A percentile compares a stretch with the other conserved stretches of the same genome.
phyloP scores from a whole-genome alignment of 2,888 invertebrate species.

The Gnatocerus cornutus region DNA sequence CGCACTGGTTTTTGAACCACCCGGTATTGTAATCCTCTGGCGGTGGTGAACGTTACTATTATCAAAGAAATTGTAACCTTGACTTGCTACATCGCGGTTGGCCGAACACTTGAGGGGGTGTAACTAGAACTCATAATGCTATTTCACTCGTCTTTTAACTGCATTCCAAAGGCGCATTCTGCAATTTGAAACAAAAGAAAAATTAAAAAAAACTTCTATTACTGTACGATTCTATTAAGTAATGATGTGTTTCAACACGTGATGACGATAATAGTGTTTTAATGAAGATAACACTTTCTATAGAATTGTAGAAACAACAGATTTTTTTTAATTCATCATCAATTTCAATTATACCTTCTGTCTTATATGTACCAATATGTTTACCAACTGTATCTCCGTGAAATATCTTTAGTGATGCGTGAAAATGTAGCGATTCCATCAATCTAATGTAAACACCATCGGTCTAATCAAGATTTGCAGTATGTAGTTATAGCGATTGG shows the following conservation, averaged over 20 bases:
- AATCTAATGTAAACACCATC: no score
- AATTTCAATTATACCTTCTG: no score
- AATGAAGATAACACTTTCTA: not conserved
- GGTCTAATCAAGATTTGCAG: no score
- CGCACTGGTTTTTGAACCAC: conserved; percentile 55
- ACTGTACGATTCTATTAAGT: not conserved
- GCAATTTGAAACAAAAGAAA: not conserved
- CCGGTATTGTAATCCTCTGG: conserved; percentile 64
- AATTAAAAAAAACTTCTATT: not conserved
- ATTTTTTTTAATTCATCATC: no score
- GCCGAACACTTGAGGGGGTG: conserved; percentile 63
- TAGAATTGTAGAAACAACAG: no score
- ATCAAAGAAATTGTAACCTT: conserved; percentile 65
- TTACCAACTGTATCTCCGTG: no score
- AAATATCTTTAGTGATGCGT: no score
- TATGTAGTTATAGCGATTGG: no score
- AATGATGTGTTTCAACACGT: not conserved
- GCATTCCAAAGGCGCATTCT: conserved; percentile 42
- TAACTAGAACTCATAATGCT: conserved; percentile 51
- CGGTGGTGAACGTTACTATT: conserved; percentile 64
- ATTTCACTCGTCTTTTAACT: conserved; percentile 43
- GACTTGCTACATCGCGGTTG: conserved; percentile 65
- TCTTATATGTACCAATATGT: no score
- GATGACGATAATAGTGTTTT: not conserved
- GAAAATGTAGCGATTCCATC: no score